Evolutionary conservation across 2,113 vertebrate genomes (phyloP).

Genomic region (Pomatorhinus ruficollis): DNA sequence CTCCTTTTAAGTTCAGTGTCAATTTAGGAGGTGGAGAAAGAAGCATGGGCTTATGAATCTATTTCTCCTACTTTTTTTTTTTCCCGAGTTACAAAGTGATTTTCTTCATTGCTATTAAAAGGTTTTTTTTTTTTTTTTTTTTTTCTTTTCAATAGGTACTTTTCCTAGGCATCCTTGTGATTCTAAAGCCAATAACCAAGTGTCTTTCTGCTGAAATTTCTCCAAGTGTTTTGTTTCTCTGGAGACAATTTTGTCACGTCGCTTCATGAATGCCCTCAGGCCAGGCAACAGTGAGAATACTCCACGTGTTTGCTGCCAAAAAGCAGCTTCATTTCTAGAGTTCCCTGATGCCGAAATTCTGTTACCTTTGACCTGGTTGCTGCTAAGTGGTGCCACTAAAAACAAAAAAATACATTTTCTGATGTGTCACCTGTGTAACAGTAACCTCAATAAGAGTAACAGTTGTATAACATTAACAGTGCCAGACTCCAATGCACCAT

Average conservation of each 20-base stretch:
- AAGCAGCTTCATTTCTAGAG: background rate
- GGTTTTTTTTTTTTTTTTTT: background rate
- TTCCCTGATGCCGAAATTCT: background rate
- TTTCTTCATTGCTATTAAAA: background rate
- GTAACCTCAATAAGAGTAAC: background rate
- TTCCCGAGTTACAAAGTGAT: background rate
- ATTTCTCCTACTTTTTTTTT: background rate
- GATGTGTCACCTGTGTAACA: background rate
- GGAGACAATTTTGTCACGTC: background rate
- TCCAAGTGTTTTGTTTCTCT: background rate
- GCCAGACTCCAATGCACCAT: background rate
- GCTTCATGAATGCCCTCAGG: background rate
- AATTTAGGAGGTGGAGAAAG: background rate
- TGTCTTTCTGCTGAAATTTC: background rate
- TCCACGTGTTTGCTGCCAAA: background rate
- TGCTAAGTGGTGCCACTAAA: background rate
- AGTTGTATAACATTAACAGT: background rate
- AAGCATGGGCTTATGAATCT: background rate
- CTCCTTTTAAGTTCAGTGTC: background rate
- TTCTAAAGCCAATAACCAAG: background rate
- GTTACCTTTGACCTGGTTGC: background rate
- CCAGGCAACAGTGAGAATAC: background rate
- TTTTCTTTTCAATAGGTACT: background rate
- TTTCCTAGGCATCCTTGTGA: background rate
- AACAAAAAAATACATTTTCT: background rate